Base-by-base conservation (phyloP, 2,113 vertebrate species). In the Hyperopisus bebe region DNA sequence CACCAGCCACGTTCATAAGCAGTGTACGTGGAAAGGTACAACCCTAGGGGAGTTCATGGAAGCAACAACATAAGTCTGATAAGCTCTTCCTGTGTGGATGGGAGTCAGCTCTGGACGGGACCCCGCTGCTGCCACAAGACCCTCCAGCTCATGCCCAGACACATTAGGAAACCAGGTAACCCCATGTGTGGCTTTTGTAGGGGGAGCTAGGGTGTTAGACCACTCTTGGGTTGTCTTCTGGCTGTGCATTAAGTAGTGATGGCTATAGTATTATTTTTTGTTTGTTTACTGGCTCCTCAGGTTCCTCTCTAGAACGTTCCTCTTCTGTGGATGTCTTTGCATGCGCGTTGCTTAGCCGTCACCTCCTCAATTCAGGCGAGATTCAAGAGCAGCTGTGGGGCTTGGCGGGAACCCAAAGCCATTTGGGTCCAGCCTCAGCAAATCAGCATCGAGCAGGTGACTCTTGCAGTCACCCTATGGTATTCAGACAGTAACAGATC, bases 141-240 rank as follows among this genome's bases (percentile, higher is more conserved):
- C 51, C 9, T 92, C 86, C 89, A 84, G 80, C 85, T 87, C 88
- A 70, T 89, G 88, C 92, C 50, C 91, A 91, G 66, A 88, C 88
- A 89, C 77, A 21, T 42, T 39, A 90, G 62, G 87, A 89, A 82
- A 92, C 19, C 92, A 95, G 93, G 95, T 96, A 95, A 92, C 74
- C 10, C 90, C 90, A 31, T 82, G 80, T 24, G 87, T 91, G 8
- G 88, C 44, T 77, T 89, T 89, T 89, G 55, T 85, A n/a, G 27
- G 31, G 42, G 90, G 62, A 13, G 74, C 86, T 9, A 31, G 21
- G 0, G 35, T 90, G 27, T 90, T 62, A 51, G 66, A 21, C 35
- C 74, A 89, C 46, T n/a, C 42, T 35, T 85, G 51, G 89, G 53
- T 46, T 42, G 8, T 31, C n/a, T 8, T 15, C 27, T 17, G 13